Base-by-base conservation (phyloP, 2,888 invertebrate genomes). In the Strigamia crassipes region DNA sequence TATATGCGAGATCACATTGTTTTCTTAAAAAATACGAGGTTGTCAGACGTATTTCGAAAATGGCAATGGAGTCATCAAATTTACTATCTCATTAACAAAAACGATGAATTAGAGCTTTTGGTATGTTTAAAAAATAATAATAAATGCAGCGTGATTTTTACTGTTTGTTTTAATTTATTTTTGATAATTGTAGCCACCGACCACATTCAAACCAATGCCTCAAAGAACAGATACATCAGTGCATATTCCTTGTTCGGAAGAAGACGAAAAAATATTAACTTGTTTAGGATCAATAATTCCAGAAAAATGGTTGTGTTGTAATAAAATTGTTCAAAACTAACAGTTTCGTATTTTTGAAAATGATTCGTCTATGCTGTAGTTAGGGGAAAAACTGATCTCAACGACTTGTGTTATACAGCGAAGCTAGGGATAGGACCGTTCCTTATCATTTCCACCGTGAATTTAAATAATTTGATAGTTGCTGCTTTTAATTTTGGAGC, bases 41-140 rank as follows among this genome's bases (percentile, higher is more conserved):
- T 73, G 31, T 3, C 12, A 0, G 13, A 13, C 6, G 5, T 73
- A 12, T 73, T 73, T 73, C 4, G 23, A 73, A n/a, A 73, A 15
- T 73, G 73, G 73, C 73, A 9, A 15, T 73, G 23, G 73, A 73
- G 73, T 27, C 73, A 73, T 27, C 73, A 73, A 73, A 73, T 73
- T 18, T 56, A 21, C 18, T 8, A 18, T 56, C n/a, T 56, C 4
- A 56, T 18, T 18, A 56, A 56, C 18, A 18, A 56, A 1, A 18
- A 56, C n/a, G 18, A 18, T 18, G 56, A 56, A 56, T 9, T 56
- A 9, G 56, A 56, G 18, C 18, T 56, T 18, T 18, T 56, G 46
- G 46, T 46, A 13, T 0, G 46, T 15, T 15, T n/a, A 27, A 27
- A 27, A 27, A 27, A 27, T 2, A 27, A 27, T n/a, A n/a, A 38